A percentile compares a stretch with the other conserved stretches of the same genome.
phyloP scores from a whole-genome alignment of 2,888 invertebrate species.

The Arrhopalites spinosus region DNA sequence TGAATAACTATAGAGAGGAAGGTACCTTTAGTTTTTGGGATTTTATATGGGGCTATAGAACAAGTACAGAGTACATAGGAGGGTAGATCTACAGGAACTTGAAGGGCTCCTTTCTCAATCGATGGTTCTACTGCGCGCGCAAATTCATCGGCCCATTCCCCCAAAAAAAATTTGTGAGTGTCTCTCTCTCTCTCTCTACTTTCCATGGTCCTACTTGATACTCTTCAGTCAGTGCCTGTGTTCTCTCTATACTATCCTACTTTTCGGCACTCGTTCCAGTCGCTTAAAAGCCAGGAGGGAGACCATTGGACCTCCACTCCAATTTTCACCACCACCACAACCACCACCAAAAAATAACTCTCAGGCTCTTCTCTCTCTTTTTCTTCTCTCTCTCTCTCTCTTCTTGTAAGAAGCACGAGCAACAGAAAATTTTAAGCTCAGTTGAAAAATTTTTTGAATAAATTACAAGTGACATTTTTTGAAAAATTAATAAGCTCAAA shows the following conservation, averaged over 20 bases:
- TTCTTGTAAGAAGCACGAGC: too few species aligned
- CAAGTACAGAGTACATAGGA: background rate
- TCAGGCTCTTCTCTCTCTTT: background rate
- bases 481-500: background rate
- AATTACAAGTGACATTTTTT: too few species aligned
- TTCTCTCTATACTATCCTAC: background rate
- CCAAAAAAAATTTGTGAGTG: slow-evolving; percentile 20
- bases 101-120: slow-evolving; percentile 42
- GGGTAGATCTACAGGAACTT: slow-evolving; percentile 36
- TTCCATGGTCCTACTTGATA: slow-evolving; percentile 2
- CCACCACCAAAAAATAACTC: background rate
- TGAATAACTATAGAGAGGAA: too few species aligned
- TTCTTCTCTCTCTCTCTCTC: background rate
- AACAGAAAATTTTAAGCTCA: too few species aligned
- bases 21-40: too few species aligned
- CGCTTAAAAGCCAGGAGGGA: slow-evolving; percentile 24
- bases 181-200: slow-evolving; percentile 7
- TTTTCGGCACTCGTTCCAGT: background rate
- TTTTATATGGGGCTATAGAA: too few species aligned
- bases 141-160: slow-evolving; percentile 44
- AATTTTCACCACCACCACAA: slow-evolving; percentile 14
- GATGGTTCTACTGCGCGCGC: slow-evolving; percentile 49
- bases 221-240: background rate
- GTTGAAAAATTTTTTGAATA: too few species aligned
- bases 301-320: slow-evolving; percentile 18